Evolutionary conservation across 92 coral and sea anemone species (phyloP).

Genomic region (Porites lobata): DNA sequence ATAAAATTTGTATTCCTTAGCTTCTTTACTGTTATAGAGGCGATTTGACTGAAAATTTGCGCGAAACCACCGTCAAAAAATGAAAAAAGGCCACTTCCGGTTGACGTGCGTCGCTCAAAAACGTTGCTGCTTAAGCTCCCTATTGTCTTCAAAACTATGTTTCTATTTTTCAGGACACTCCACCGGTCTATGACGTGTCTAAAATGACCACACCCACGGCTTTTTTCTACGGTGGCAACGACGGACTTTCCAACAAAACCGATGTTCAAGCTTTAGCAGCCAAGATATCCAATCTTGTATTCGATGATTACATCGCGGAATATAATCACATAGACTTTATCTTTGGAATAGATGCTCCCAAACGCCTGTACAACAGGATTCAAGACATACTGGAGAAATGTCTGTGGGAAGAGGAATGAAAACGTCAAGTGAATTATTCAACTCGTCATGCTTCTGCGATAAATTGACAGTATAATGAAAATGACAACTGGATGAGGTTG

Average conservation of each 20-base stretch:
- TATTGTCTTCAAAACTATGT: not conserved
- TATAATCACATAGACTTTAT: conserved; percentile 93
- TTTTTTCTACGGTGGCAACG: conserved; percentile 79
- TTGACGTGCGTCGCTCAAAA: too few relatives aligned
- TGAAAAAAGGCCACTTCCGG: too few relatives aligned
- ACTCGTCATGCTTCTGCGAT: too few relatives aligned
- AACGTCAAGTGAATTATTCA: too few relatives aligned
- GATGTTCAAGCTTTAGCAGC: conserved; percentile 76
- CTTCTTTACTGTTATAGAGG: too few relatives aligned
- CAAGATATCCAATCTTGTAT: conserved; percentile 49
- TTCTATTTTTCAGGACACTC: conserved; percentile 52
- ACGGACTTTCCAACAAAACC: conserved; percentile 71
- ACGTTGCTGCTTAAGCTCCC: too few relatives aligned
- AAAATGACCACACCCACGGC: conserved; percentile 80
- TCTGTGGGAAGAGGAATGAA: not conserved
- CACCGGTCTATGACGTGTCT: conserved; percentile 82
- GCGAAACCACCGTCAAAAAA: too few relatives aligned
- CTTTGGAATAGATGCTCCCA: conserved; percentile 77
- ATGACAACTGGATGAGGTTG: too few relatives aligned
- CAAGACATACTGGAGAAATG: conserved; percentile 27
- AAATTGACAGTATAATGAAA: too few relatives aligned
- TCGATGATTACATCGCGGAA: conserved; percentile 43
- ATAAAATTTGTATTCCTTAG: too few relatives aligned
- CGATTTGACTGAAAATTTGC: too few relatives aligned
- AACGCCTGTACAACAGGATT: conserved; percentile 62